Evolutionary conservation across 2,113 vertebrate genomes (phyloP), one percentile per base, ranked within the genome.

Genomic region (Apodemus sylvaticus): DNA sequence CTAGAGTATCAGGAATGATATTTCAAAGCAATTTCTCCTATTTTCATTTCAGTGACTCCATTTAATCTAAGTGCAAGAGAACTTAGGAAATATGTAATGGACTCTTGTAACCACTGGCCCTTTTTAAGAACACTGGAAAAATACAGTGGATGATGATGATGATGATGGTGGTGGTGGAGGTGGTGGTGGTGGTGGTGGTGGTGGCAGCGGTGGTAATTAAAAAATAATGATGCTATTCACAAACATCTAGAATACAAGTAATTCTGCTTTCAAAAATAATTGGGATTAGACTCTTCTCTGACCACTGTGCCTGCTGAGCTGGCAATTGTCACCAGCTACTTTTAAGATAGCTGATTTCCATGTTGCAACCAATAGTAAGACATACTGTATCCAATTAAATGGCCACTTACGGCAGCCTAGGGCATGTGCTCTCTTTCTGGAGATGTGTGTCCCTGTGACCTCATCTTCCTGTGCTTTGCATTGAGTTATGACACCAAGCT

Each of bases 401-500:
- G 91, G 95, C 94, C 91, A 94, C 83, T 94, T 97, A 93, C 17
- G 76, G 96, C 36, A 98, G 90, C 42, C 76, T 88, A 81, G 96
- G 93, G 92, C 86, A 71, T 79, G 81, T 89, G 96, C 77, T 97
- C 66, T 4, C 89, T 97, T 98, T 98, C 91, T 98, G 93, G 95
- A 98, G 97, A 95, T 97, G 96, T 17, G 3, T 96, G 96, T 98
- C 93, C 85, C 97, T 97, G 87, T 97, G 97, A 98, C 97, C 95
- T 98, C 97, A 97, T 97, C 97, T 98, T 97, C 94, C 97, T 97
- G 70, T 93, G 97, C 91, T 97, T 98, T 96, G 90, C 45, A 48
- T 97, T 98, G 93, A 97, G 92, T 95, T 98, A 96, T 98, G 97
- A 98, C 97, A 98, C 97, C 98, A 98, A 98, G 98, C 98, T 97